Percentiles rank a stretch among this genome's conserved stretches.
Evolutionary conservation across 2,888 invertebrate species (phyloP).

Genomic region (Melanostoma scalare): DNA sequence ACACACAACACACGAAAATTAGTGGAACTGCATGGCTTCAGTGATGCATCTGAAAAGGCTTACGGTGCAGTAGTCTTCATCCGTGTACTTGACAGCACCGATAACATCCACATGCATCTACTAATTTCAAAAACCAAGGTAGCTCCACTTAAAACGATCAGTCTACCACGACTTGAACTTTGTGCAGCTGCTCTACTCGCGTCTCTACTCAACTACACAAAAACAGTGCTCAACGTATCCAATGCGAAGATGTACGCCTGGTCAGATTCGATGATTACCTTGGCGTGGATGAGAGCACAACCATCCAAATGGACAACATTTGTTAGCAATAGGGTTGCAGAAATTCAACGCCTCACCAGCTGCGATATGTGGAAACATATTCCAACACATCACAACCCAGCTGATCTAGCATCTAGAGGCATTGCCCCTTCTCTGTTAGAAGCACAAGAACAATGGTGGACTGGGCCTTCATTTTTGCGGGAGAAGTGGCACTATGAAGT

Average conservation of each 20-base stretch:
- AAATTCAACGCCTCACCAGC: conserved; percentile 45
- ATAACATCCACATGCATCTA: conserved; percentile 7
- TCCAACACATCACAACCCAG: conserved; percentile 59
- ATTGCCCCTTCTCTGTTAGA: background rate
- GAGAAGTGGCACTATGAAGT: background rate
- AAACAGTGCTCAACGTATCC: background rate
- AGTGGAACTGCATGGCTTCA: background rate
- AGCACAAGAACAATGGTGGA: conserved; percentile 11
- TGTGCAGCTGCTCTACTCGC: conserved; percentile 30
- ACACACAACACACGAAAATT: background rate
- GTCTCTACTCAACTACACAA: conserved; percentile 19
- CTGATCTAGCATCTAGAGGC: conserved; percentile 62
- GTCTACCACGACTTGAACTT: conserved; percentile 56
- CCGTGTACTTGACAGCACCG: conserved; percentile 1
- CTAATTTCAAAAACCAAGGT: conserved; percentile 46
- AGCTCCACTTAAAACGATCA: conserved; percentile 12
- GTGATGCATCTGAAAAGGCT: conserved; percentile 16
- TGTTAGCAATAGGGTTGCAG: conserved; percentile 47
- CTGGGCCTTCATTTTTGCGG: background rate
- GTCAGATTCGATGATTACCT: conserved; percentile 25
- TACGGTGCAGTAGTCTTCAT: conserved; percentile 11
- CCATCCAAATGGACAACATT: background rate
- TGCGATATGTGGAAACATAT: conserved; percentile 55
- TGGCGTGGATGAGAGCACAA: background rate
- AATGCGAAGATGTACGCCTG: conserved; percentile 27